These are phyloP conservation scores for Gymnoscopelus braueri DNA, from an alignment of 2,797 vertebrate species.

Conservation along the genomic window DNA sequence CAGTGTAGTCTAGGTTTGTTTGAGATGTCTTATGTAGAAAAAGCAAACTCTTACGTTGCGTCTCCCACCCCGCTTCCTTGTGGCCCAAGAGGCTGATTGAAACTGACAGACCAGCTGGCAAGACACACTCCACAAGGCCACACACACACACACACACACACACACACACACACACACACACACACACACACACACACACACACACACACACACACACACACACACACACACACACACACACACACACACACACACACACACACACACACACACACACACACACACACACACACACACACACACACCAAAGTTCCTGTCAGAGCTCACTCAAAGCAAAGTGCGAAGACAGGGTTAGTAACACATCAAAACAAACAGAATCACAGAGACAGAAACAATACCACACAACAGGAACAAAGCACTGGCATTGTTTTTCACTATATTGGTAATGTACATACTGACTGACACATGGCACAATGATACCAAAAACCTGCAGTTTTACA, in stretches of 20 bases:
- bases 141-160: background rate
- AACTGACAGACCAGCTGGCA: conserved; percentile 53
- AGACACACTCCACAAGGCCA: conserved; percentile 11
- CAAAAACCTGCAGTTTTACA: too few species aligned
- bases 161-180: background rate
- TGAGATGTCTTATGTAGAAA: background rate
- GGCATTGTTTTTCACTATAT: too few species aligned
- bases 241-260: background rate
- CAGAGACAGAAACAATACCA: background rate
- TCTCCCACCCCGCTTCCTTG: conserved; percentile 25
- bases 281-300: too few species aligned
- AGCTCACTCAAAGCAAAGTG: conserved; percentile 5
- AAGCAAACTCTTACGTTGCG: background rate
- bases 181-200: background rate
- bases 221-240: background rate
- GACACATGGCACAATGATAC: too few species aligned
- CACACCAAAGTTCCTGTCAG: conserved; percentile 38
- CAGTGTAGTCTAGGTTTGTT: background rate
- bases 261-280: conserved; percentile 5
- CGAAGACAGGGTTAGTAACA: conserved; percentile 23
- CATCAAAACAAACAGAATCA: conserved; percentile 27
- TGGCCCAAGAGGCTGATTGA: conserved; percentile 32
- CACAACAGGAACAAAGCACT: too few species aligned
- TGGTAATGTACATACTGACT: too few species aligned
- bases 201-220: background rate